phyloP scores from a whole-genome alignment of 2,797 vertebrate species.

The Halcyon badia region DNA sequence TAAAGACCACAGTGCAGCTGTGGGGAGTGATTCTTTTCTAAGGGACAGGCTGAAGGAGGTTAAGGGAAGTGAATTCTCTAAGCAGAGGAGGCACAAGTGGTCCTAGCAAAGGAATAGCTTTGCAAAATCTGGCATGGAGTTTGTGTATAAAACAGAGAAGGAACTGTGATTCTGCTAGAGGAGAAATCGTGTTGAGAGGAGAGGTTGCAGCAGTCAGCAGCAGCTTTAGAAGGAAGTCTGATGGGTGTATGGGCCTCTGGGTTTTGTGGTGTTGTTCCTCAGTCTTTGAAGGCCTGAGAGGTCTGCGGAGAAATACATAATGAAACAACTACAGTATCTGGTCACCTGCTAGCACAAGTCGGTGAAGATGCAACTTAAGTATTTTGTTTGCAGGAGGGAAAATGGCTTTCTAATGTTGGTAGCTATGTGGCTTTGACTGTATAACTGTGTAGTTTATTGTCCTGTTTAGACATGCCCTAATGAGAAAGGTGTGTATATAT shows the following conservation, averaged over 20 bases:
- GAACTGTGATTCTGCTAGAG: not conserved
- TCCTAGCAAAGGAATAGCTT: not conserved
- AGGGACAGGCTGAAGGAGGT: not conserved
- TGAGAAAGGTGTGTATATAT: not conserved
- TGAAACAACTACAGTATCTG: accelerated
- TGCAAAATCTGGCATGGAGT: not conserved
- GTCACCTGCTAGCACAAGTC: not conserved
- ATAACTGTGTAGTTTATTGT: not conserved
- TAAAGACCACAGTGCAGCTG: not conserved
- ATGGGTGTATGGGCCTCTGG: accelerated
- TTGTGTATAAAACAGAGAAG: not conserved
- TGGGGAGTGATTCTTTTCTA: not conserved
- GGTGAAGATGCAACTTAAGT: not conserved
- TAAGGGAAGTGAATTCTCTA: not conserved
- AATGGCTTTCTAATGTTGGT: not conserved
- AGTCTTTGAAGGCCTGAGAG: not conserved
- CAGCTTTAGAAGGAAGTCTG: not conserved
- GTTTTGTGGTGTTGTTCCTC: not conserved
- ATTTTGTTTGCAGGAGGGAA: not conserved
- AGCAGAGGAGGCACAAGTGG: not conserved
- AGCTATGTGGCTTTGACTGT: not conserved
- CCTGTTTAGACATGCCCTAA: not conserved
- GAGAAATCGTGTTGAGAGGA: not conserved
- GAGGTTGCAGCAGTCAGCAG: not conserved
- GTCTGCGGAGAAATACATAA: not conserved